Conservation (phyloP, 1,140 invertebrate genomes). For the Camponotus pennsylvanicus region DNA sequence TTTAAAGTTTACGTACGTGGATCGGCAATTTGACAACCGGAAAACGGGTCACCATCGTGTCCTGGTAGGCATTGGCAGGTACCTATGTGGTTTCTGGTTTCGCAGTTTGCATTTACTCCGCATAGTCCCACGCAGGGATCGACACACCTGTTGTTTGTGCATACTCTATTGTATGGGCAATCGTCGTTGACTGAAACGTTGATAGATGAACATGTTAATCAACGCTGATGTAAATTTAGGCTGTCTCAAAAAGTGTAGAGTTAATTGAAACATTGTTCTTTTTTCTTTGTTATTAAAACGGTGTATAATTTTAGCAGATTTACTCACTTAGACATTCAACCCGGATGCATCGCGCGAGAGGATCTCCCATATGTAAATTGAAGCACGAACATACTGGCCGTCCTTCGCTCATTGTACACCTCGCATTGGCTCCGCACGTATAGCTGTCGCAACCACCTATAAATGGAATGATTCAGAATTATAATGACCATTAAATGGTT, state of each 20-base stretch:
- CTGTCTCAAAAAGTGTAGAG: no score
- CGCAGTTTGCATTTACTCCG: slow-evolving; percentile 89
- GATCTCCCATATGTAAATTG: slow-evolving; percentile 88
- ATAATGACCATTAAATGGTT: not conserved
- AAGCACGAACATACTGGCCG: slow-evolving; percentile 88
- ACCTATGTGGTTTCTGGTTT: slow-evolving; percentile 88
- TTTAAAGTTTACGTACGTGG: slow-evolving; percentile 81
- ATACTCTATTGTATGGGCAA: slow-evolving; percentile 84
- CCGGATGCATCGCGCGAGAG: slow-evolving; percentile 85
- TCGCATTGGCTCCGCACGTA: slow-evolving; percentile 86
- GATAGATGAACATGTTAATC: not conserved
- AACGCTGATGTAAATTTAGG: not conserved
- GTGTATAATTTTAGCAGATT: not conserved
- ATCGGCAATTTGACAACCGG: slow-evolving; percentile 85
- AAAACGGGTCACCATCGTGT: slow-evolving; percentile 89
- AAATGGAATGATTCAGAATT: not conserved
- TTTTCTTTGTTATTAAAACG: not conserved
- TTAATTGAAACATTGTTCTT: not conserved
- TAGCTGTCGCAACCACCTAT: slow-evolving; percentile 81
- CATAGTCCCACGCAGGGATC: slow-evolving; percentile 88
- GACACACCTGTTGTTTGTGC: slow-evolving; percentile 87
- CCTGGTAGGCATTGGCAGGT: slow-evolving; percentile 89
- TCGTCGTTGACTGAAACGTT: slow-evolving; percentile 83
- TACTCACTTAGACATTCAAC: slow-evolving; percentile 87
- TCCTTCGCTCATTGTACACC: slow-evolving; percentile 85